Conservation (phyloP, 37 sponge, comb jelly and placozoan species). For the Oopsacas minuta region DNA sequence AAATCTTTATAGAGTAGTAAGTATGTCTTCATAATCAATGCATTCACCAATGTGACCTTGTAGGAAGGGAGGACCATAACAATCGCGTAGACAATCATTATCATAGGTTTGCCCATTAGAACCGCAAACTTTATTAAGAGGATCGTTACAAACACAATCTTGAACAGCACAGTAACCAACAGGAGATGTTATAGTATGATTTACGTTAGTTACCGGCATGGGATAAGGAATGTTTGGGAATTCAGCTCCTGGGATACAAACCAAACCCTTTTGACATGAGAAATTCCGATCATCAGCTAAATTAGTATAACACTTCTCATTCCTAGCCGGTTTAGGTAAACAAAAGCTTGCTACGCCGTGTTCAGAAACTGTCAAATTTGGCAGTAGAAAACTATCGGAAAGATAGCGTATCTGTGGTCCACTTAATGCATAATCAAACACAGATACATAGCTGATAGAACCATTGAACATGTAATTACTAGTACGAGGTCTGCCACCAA, state of each 20-base stretch:
- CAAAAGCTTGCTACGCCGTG: background rate
- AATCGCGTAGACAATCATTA: background rate
- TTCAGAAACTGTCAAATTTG: background rate
- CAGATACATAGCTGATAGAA: constrained; percentile 44
- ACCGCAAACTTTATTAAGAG: background rate
- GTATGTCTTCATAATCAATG: background rate
- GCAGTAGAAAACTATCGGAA: background rate
- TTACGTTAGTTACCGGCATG: background rate
- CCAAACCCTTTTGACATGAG: background rate
- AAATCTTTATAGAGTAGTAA: background rate
- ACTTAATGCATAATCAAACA: constrained; percentile 15
- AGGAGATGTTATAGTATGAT: background rate
- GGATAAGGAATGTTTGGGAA: background rate
- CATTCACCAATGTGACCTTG: background rate
- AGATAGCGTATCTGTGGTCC: background rate
- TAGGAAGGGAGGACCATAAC: background rate
- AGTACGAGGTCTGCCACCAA: constrained; percentile 59
- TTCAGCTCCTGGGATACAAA: constrained; percentile 5
- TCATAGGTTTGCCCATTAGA: background rate
- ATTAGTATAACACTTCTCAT: background rate
- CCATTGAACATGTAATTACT: constrained; percentile 51
- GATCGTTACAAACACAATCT: background rate
- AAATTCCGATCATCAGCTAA: background rate
- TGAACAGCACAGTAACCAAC: background rate
- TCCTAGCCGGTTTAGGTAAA: background rate